phyloP scores from a whole-genome alignment of 1,140 invertebrate genomes.

The Temnothorax longispinosus region DNA sequence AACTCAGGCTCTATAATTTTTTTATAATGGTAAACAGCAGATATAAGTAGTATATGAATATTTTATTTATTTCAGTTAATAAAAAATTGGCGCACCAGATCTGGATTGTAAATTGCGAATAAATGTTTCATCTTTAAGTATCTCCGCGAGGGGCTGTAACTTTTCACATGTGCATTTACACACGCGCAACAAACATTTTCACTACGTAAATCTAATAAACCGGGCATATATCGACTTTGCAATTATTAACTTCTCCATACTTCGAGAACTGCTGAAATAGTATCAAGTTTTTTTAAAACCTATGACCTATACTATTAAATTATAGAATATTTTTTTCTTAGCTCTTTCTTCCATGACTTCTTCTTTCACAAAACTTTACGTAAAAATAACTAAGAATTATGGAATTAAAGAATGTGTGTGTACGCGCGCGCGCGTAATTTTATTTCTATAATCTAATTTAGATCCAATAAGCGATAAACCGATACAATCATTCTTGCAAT shows the following conservation, averaged over 20 bases:
- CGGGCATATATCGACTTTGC: background rate
- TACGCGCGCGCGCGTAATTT: no score
- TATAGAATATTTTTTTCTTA: background rate
- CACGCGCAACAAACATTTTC: conserved; percentile 11
- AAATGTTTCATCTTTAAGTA: background rate
- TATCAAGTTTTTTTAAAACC: background rate
- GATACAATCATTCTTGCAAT: background rate
- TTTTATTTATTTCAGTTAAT: conserved; percentile 13
- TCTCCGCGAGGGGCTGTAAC: background rate
- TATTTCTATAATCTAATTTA: background rate
- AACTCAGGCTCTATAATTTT: background rate
- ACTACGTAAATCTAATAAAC: conserved; percentile 22
- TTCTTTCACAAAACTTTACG: background rate
- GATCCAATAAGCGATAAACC: background rate
- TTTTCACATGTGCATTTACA: background rate
- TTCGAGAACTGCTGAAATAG: conserved; percentile 7
- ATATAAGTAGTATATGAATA: background rate
- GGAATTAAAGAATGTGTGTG: background rate
- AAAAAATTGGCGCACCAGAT: no score
- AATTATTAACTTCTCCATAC: conserved; percentile 31
- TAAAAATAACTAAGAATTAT: background rate
- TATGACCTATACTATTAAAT: background rate
- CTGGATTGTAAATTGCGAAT: background rate
- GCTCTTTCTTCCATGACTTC: background rate
- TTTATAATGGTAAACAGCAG: background rate